These are phyloP conservation scores for Seira sanloemensis DNA, from an alignment of 2,888 invertebrate genomes.

Conservation along the genomic window DNA sequence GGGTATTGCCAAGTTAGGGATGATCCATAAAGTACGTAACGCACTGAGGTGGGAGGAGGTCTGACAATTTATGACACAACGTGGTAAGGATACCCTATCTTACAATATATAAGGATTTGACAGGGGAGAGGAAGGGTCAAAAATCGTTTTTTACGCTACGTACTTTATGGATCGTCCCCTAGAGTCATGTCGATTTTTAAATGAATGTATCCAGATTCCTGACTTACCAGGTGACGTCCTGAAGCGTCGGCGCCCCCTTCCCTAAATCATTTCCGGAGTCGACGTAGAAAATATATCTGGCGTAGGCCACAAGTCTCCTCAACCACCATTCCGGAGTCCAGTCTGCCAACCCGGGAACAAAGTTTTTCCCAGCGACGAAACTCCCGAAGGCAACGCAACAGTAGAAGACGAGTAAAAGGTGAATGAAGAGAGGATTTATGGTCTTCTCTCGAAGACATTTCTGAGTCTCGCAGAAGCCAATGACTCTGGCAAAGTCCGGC, in stretches of 20 bases:
- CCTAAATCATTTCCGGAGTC: neutral
- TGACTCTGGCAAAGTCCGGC: neutral
- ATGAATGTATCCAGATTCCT: no score
- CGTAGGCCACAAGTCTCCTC: slow-evolving; percentile 15
- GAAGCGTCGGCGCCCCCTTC: neutral
- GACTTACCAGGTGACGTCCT: no score
- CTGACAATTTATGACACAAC: no score
- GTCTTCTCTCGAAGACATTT: neutral
- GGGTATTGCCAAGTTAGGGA: no score
- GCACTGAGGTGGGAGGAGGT: no score
- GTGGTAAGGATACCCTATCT: no score
- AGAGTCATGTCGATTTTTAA: no score
- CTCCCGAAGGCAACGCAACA: neutral
- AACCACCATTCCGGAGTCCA: slow-evolving; percentile 38
- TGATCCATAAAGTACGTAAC: no score
- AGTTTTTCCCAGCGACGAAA: slow-evolving; percentile 35
- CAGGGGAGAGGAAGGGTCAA: no score
- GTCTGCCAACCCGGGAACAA: slow-evolving; percentile 10
- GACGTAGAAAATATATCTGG: slow-evolving; percentile 19
- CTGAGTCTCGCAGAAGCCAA: neutral
- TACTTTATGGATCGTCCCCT: no score
- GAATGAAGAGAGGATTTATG: slow-evolving; percentile 18
- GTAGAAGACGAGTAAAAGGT: slow-evolving; percentile 22
- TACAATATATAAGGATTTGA: no score
- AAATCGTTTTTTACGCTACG: no score